Conservation (phyloP, 1,140 invertebrate species). For the Hesperophylax magnus region DNA sequence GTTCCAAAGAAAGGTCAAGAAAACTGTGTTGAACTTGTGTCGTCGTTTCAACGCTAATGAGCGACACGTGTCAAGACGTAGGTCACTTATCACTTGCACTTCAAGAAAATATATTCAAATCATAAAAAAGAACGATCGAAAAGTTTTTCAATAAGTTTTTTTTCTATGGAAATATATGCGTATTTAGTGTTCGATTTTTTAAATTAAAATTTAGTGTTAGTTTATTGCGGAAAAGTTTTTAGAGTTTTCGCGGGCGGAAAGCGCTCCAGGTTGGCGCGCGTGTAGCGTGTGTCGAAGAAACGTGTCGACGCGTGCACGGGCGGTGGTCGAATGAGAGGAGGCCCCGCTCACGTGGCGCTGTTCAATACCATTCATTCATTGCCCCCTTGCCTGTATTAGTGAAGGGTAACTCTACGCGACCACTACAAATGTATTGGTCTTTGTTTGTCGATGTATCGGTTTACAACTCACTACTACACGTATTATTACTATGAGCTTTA, state of each 20-base stretch:
- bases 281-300: conserved; percentile 59
- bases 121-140: too few relatives aligned
- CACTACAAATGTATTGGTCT: neutral
- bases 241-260: conserved; percentile 35
- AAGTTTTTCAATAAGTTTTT: too few relatives aligned
- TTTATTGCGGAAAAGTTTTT: conserved; percentile 58
- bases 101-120: conserved; percentile 1
- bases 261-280: conserved; percentile 59
- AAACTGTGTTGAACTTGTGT: neutral
- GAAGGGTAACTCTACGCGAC: conserved; percentile 12
- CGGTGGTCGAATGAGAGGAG: conserved; percentile 60
- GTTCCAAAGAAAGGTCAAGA: neutral
- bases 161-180: neutral
- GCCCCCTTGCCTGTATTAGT: conserved; percentile 6
- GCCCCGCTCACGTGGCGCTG: conserved; percentile 18
- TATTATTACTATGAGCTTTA: too few relatives aligned
- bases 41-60: conserved; percentile 13
- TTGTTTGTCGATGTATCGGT: too few relatives aligned
- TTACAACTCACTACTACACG: neutral
- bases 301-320: conserved; percentile 59
- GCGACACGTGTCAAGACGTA: conserved; percentile 40
- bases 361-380: conserved; percentile 26
- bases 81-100: neutral
- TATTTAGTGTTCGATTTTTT: neutral
- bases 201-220: conserved; percentile 29